These are phyloP conservation scores for Podarcis siculus DNA, from an alignment of 2,797 vertebrate species.

Conservation along the genomic window DNA sequence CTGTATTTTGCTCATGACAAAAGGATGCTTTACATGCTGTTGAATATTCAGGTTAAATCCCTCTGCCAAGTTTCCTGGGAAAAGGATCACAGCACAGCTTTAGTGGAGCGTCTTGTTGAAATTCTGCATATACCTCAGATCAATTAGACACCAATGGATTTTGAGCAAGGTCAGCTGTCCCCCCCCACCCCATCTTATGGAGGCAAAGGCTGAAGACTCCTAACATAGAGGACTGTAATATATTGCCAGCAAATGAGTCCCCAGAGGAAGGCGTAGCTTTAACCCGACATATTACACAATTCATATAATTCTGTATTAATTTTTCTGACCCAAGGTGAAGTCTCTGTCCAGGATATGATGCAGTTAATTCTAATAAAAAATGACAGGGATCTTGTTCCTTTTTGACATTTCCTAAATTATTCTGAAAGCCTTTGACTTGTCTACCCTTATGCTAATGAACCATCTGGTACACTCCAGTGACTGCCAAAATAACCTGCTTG, in stretches of 20 bases:
- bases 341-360: conserved; percentile 83
- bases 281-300: conserved; percentile 83
- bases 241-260: conserved; percentile 85
- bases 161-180: conserved; percentile 81
- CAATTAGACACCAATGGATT: conserved; percentile 79
- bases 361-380: conserved; percentile 89
- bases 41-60: conserved; percentile 68
- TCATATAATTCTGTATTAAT: conserved; percentile 95
- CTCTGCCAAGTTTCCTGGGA: conserved; percentile 66
- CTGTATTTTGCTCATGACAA: conserved; percentile 57
- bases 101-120: conserved; percentile 70
- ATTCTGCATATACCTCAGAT: conserved; percentile 78
- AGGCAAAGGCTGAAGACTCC: conserved; percentile 79
- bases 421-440: conserved; percentile 84
- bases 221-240: conserved; percentile 78
- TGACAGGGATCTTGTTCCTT: conserved; percentile 88
- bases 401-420: conserved; percentile 86
- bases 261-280: conserved; percentile 83
- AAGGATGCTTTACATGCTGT: conserved; percentile 56
- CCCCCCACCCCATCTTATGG: conserved; percentile 62
- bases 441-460: conserved; percentile 86
- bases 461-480: conserved; percentile 88
- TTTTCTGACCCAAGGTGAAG: conserved; percentile 94
- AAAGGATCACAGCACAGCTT: conserved; percentile 69
- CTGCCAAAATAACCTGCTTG: conserved; percentile 78